Percentiles rank a stretch among this genome's conserved stretches.
phyloP scores from a whole-genome alignment of 2,797 vertebrate species.

The Clamator glandarius region DNA sequence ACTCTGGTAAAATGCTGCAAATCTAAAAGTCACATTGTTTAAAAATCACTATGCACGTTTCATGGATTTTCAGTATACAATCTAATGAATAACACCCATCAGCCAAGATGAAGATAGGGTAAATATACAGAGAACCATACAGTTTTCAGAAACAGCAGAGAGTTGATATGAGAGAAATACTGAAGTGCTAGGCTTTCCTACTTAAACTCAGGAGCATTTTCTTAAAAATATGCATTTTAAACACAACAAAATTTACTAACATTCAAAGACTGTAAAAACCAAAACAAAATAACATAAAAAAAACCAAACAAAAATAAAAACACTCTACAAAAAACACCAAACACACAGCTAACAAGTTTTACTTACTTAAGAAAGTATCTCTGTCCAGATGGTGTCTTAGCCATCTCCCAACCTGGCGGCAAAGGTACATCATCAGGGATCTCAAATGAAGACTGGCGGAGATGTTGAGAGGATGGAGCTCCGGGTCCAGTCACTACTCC shows the following conservation, averaged over 20 bases:
- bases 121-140: not conserved
- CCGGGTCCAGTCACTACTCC: conserved; percentile 83
- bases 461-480: conserved; percentile 89
- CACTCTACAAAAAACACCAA: not conserved
- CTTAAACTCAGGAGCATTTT: not conserved
- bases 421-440: conserved; percentile 93
- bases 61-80: not conserved
- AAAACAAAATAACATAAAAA: not conserved
- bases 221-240: not conserved
- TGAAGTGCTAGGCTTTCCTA: not conserved
- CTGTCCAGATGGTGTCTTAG: conserved; percentile 93
- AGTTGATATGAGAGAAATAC: not conserved
- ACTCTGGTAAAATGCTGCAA: not conserved
- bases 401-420: conserved; percentile 96
- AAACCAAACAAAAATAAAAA: too few species aligned
- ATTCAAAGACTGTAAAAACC: not conserved
- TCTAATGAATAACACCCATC: not conserved
- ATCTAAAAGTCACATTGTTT: not conserved
- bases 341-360: not conserved
- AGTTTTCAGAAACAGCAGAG: not conserved
- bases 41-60: not conserved
- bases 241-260: not conserved
- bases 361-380: conserved; percentile 97
- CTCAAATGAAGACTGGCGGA: conserved; percentile 95
- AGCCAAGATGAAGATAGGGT: not conserved